phyloP scores from a whole-genome alignment of 2,888 invertebrate genomes.

The Empis stercorea region DNA sequence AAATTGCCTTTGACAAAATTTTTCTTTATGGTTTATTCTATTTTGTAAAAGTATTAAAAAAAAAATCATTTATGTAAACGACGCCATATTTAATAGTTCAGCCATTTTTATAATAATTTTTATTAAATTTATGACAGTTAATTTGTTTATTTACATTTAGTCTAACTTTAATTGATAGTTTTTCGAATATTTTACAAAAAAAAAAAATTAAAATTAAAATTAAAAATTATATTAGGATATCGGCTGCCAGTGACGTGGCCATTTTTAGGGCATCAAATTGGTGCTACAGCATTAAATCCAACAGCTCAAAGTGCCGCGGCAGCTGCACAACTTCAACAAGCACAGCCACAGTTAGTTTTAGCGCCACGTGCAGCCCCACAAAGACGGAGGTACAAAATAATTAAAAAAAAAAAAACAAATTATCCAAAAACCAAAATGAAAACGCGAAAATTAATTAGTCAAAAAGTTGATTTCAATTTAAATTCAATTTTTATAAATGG shows the following conservation, averaged over 20 bases:
- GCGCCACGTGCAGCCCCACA: constrained; percentile 58
- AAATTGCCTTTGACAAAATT: too few relatives aligned
- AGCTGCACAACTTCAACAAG: constrained; percentile 41
- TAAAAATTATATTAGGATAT: constrained; percentile 44
- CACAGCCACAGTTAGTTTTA: constrained; percentile 46
- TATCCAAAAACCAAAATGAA: constrained; percentile 4
- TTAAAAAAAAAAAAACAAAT: constrained; percentile 10
- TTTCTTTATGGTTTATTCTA: too few relatives aligned
- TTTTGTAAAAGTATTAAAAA: too few relatives aligned
- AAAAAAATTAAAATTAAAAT: constrained; percentile 1
- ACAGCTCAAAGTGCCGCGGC: constrained; percentile 38
- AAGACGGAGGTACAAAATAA: constrained; percentile 59
- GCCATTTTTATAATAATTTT: too few relatives aligned
- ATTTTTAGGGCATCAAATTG: constrained; percentile 46
- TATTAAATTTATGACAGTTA: too few relatives aligned
- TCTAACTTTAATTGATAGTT: background rate
- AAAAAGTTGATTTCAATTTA: too few relatives aligned
- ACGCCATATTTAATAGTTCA: too few relatives aligned
- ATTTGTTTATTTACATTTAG: too few relatives aligned
- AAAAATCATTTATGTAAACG: too few relatives aligned
- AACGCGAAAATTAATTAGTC: constrained; percentile 1
- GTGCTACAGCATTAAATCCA: constrained; percentile 43
- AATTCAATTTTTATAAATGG: too few relatives aligned
- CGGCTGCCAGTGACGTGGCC: constrained; percentile 68
- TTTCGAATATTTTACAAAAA: too few relatives aligned